Conservation (phyloP, 1,140 invertebrate genomes). For the Chymomyza costata region DNA sequence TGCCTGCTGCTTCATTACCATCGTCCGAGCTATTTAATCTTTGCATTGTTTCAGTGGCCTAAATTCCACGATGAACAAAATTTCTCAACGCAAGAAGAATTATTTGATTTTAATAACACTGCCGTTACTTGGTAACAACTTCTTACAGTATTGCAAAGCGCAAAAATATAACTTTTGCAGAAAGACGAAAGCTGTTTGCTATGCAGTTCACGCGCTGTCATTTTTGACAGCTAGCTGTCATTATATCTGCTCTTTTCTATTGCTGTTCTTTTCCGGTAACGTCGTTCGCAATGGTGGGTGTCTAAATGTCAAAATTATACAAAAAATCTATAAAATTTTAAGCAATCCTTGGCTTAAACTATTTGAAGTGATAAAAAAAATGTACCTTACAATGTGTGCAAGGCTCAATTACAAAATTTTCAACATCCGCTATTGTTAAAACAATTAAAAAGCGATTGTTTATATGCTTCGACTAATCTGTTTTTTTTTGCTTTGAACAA, state of each 20-base stretch:
- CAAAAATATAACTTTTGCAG: no score
- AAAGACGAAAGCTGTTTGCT: no score
- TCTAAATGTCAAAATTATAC: conserved; percentile 6
- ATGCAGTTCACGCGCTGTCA: no score
- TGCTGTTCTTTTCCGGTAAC: conserved; percentile 54
- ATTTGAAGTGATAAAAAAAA: conserved; percentile 17
- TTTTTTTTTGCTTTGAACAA: conserved; percentile 11
- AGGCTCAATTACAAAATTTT: conserved; percentile 19
- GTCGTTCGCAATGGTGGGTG: conserved; percentile 49
- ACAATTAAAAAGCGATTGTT: conserved; percentile 21
- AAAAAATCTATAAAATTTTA: no score
- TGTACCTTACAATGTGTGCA: conserved; percentile 2
- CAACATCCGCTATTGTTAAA: background rate
- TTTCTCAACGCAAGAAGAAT: no score
- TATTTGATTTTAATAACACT: no score
- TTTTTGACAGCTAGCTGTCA: conserved; percentile 29
- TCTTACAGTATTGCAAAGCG: no score
- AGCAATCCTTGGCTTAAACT: conserved; percentile 13
- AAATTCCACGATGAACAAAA: no score
- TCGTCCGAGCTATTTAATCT: conserved; percentile 39
- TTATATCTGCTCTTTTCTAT: conserved; percentile 39
- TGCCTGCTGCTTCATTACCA: conserved; percentile 20
- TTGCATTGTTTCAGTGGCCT: conserved; percentile 35
- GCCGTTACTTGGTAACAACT: no score
- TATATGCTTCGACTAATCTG: conserved; percentile 14